A percentile compares a stretch with the other conserved stretches of the same genome.
These are phyloP conservation scores for Pseudorhombus dupliciocellatus DNA, from an alignment of 2,113 vertebrate genomes.

Conservation along the genomic window DNA sequence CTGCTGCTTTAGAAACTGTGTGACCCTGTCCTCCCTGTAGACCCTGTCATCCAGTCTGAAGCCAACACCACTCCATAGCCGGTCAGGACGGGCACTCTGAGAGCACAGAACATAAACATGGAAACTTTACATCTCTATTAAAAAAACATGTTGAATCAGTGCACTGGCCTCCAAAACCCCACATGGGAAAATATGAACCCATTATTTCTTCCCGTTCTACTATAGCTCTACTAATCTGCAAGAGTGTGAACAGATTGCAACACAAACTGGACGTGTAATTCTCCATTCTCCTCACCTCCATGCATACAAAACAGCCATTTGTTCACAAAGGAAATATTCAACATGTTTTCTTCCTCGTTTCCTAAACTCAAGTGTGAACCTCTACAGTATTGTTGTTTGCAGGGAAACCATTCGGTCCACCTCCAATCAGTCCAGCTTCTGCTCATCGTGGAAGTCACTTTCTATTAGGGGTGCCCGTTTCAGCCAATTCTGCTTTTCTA, in stretches of 20 bases:
- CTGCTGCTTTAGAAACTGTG: slow-evolving; percentile 40
- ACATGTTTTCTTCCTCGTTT: not conserved
- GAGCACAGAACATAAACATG: not conserved
- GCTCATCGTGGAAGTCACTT: not conserved
- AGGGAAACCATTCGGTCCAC: slow-evolving; percentile 27
- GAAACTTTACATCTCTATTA: not conserved
- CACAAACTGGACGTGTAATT: too few species aligned
- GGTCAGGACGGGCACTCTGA: slow-evolving; percentile 46
- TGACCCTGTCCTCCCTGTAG: slow-evolving; percentile 66
- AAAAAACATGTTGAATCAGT: too few species aligned
- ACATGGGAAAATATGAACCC: not conserved
- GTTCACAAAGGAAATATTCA: too few species aligned
- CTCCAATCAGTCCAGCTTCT: slow-evolving; percentile 6
- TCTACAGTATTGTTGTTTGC: slow-evolving; percentile 31
- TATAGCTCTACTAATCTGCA: not conserved
- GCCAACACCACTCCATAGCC: slow-evolving; percentile 81
- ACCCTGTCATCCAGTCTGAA: slow-evolving; percentile 84
- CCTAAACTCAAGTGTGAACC: not conserved
- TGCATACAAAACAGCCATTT: not conserved
- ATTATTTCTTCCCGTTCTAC: not conserved
- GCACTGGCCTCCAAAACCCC: too few species aligned
- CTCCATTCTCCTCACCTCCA: not conserved
- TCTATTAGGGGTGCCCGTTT: not conserved
- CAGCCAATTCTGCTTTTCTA: too few species aligned
- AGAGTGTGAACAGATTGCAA: not conserved